Evolutionary conservation across 1,140 invertebrate species (phyloP).

Genomic region (Bombus waltoni): DNA sequence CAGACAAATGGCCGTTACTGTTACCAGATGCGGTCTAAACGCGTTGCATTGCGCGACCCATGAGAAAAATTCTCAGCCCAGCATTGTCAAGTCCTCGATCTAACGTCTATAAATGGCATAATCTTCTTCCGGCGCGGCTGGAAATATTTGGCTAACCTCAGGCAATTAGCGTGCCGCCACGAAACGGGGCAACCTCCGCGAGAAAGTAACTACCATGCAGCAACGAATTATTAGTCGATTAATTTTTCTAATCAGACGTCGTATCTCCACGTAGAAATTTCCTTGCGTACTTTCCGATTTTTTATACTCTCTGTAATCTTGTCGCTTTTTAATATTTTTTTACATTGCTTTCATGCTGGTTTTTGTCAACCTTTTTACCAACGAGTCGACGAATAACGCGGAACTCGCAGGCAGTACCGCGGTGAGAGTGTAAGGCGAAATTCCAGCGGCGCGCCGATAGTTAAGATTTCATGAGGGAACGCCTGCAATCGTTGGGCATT

Average conservation of each 20-base stretch:
- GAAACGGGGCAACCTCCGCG: slow-evolving; percentile 1
- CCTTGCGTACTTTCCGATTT: too few species aligned
- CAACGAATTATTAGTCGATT: background rate
- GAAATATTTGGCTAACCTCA: slow-evolving; percentile 39
- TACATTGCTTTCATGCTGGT: background rate
- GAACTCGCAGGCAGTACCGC: slow-evolving; percentile 35
- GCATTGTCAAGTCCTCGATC: slow-evolving; percentile 42
- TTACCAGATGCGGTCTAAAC: slow-evolving; percentile 45
- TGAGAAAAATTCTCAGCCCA: slow-evolving; percentile 54
- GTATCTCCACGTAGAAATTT: too few species aligned
- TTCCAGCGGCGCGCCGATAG: slow-evolving; percentile 49
- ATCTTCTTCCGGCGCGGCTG: slow-evolving; percentile 44
- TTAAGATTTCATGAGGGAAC: slow-evolving; percentile 55
- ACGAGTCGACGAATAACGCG: slow-evolving; percentile 8
- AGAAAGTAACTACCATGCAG: background rate
- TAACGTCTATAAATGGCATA: slow-evolving; percentile 49
- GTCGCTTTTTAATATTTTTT: background rate
- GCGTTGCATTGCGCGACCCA: slow-evolving; percentile 36
- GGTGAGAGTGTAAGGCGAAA: slow-evolving; percentile 49
- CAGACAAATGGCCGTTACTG: slow-evolving; percentile 58
- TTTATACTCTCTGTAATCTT: too few species aligned
- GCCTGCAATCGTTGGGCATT: slow-evolving; percentile 29
- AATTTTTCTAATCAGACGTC: background rate
- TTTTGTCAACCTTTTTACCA: background rate
- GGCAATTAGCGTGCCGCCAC: slow-evolving; percentile 7